phyloP scores from a whole-genome alignment of 2,113 vertebrate genomes.

The Leptodactylus fuscus region DNA sequence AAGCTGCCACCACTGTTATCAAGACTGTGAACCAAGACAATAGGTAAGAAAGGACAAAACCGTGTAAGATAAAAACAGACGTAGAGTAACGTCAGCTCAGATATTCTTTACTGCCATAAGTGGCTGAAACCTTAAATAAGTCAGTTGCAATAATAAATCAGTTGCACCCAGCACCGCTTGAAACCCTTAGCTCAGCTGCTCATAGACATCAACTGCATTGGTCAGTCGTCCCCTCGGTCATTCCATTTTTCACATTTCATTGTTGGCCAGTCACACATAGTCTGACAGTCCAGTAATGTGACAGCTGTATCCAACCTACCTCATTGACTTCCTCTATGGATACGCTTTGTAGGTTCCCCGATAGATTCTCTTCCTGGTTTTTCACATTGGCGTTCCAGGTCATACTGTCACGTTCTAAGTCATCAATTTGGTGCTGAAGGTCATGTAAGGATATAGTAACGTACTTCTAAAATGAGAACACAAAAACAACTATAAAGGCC shows the following conservation, averaged over 20 bases:
- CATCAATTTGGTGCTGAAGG: conserved; percentile 76
- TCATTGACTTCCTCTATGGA: conserved; percentile 80
- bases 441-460: conserved; percentile 75
- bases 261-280: neutral
- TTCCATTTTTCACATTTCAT: neutral
- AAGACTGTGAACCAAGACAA: too few species aligned
- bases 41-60: too few species aligned
- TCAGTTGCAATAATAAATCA: too few species aligned
- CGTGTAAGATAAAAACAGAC: too few species aligned
- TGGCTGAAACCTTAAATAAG: too few species aligned
- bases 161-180: too few species aligned
- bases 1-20: too few species aligned
- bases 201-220: neutral
- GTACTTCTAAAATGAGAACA: conserved; percentile 69
- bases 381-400: conserved; percentile 70
- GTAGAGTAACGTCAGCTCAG: too few species aligned
- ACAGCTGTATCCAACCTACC: conserved; percentile 73
- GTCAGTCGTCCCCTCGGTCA: neutral
- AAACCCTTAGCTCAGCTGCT: too few species aligned
- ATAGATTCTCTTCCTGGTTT: conserved; percentile 69
- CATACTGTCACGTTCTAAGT: conserved; percentile 70
- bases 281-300: neutral
- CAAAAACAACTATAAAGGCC: too few species aligned
- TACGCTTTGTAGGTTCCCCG: conserved; percentile 66
- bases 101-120: too few species aligned